Evolutionary conservation across 2,888 invertebrate genomes (phyloP).

Genomic region (Thereva unica): DNA sequence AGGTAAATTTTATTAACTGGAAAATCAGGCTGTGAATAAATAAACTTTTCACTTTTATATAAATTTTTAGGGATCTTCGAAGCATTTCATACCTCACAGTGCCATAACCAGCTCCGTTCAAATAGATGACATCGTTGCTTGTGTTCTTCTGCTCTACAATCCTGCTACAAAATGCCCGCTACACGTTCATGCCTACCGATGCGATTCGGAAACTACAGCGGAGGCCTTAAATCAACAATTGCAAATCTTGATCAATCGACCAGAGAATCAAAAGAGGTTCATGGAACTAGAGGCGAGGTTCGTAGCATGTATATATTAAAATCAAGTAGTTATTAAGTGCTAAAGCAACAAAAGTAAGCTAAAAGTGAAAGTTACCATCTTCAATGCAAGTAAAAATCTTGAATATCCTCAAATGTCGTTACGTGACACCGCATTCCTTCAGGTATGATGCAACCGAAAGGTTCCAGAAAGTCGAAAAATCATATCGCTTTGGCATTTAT

Average conservation of each 20-base stretch:
- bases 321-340: slow-evolving; percentile 45
- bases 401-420: too few species aligned
- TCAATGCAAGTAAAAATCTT: too few species aligned
- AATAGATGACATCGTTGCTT: slow-evolving; percentile 90
- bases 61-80: slow-evolving; percentile 65
- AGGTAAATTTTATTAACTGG: slow-evolving; percentile 59
- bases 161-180: slow-evolving; percentile 92
- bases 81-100: slow-evolving; percentile 92
- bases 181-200: slow-evolving; percentile 93
- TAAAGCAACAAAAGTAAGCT: background rate
- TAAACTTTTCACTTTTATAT: slow-evolving; percentile 13
- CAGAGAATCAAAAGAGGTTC: slow-evolving; percentile 85
- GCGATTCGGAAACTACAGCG: slow-evolving; percentile 92
- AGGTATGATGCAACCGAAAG: too few species aligned
- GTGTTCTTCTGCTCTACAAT: slow-evolving; percentile 90
- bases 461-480: too few species aligned
- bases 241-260: slow-evolving; percentile 77
- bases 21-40: background rate
- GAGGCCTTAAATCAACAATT: slow-evolving; percentile 83
- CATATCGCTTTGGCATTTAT: too few species aligned
- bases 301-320: slow-evolving; percentile 39
- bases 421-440: too few species aligned
- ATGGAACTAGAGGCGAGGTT: slow-evolving; percentile 73
- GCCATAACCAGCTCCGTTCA: slow-evolving; percentile 90
- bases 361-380: slow-evolving; percentile 23